These are phyloP conservation scores for Palythoa grandiflora DNA, from an alignment of 92 coral and sea anemone species.

Conservation along the genomic window DNA sequence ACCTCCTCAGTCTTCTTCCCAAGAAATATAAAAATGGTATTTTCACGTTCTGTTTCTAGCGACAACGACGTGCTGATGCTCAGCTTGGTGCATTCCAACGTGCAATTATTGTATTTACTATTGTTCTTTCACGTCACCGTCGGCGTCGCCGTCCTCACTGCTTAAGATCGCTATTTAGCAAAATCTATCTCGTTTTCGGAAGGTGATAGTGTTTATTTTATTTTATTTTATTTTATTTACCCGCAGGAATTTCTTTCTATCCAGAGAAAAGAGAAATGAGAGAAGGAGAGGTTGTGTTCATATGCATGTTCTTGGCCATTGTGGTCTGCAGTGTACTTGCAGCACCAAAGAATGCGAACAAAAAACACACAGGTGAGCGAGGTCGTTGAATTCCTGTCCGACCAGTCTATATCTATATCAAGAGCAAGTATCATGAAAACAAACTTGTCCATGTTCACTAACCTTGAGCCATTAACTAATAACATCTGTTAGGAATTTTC, in stretches of 20 bases:
- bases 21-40: no score
- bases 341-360: conserved; percentile 25
- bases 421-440: background rate
- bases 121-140: no score
- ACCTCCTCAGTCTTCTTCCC: no score
- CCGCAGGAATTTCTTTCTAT: conserved; percentile 1
- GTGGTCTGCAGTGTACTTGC: conserved; percentile 30
- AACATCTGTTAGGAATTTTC: no score
- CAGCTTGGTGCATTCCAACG: no score
- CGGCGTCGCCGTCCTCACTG: no score
- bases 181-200: background rate
- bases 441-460: no score
- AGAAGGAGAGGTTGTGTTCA: background rate
- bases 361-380: conserved; percentile 38
- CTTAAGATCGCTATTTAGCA: background rate
- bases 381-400: background rate
- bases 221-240: background rate
- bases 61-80: no score
- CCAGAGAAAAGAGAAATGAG: conserved; percentile 22
- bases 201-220: background rate
- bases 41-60: no score
- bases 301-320: conserved; percentile 6
- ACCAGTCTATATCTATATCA: background rate
- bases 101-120: no score
- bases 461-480: no score